Conservation (phyloP, 2,888 invertebrate species). For the Gortyna flavago region DNA sequence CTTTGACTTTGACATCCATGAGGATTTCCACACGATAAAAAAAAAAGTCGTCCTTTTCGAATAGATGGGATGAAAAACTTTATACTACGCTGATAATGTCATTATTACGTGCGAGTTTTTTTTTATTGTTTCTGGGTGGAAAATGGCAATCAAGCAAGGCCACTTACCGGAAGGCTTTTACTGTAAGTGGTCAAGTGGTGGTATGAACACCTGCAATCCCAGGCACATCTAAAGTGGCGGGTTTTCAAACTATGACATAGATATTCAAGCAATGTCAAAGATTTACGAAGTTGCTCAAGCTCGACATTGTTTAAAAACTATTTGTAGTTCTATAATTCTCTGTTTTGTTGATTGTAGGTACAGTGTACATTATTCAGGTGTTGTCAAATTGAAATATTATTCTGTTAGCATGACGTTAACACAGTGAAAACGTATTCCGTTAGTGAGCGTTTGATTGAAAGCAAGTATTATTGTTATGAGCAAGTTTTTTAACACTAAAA, state of each 20-base stretch:
- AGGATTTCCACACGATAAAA: no score
- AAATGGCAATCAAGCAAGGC: not conserved
- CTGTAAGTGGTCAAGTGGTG: not conserved
- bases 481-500: not conserved
- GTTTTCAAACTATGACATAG: not conserved
- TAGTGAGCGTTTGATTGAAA: slow-evolving; percentile 1
- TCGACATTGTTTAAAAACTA: not conserved
- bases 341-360: not conserved
- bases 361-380: slow-evolving; percentile 1
- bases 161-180: not conserved
- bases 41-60: no score
- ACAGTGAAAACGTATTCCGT: not conserved
- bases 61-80: no score
- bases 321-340: not conserved
- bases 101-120: not conserved
- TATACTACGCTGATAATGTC: not conserved
- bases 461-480: not conserved
- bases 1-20: no score
- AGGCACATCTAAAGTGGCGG: not conserved
- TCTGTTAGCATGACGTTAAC: not conserved
- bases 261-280: not conserved
- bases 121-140: not conserved
- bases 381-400: slow-evolving; percentile 23
- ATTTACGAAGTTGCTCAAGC: not conserved
- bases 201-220: not conserved